These are phyloP conservation scores for Cordilura impudica DNA, from an alignment of 2,888 invertebrate genomes.

Conservation along the genomic window DNA sequence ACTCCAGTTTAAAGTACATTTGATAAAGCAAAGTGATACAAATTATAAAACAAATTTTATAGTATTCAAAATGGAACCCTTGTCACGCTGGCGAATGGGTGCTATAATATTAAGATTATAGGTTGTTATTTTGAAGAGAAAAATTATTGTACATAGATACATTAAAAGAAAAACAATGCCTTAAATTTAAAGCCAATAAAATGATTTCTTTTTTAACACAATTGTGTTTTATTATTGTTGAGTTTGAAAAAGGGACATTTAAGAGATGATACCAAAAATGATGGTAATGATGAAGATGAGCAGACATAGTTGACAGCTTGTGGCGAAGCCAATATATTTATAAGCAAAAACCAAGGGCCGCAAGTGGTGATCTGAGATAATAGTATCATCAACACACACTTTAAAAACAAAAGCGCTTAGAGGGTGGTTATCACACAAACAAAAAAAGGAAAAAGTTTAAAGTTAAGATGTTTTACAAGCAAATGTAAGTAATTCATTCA, in stretches of 20 bases:
- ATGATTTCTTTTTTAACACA: slow-evolving; percentile 69
- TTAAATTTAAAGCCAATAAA: slow-evolving; percentile 76
- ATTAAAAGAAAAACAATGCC: slow-evolving; percentile 58
- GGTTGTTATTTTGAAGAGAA: slow-evolving; percentile 64
- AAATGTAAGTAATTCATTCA: slow-evolving; percentile 38
- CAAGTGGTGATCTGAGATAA: slow-evolving; percentile 73
- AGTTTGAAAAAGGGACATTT: slow-evolving; percentile 33
- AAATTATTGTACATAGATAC: slow-evolving; percentile 8
- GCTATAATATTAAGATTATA: slow-evolving; percentile 71
- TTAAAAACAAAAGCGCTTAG: slow-evolving; percentile 33
- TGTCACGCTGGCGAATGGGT: neutral
- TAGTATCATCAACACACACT: slow-evolving; percentile 75
- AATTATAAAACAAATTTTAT: slow-evolving; percentile 20
- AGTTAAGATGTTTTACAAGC: slow-evolving; percentile 58
- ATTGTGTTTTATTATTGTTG: slow-evolving; percentile 28
- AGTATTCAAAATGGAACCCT: neutral
- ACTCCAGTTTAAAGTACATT: neutral
- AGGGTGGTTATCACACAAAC: slow-evolving; percentile 37
- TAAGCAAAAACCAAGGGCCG: slow-evolving; percentile 62
- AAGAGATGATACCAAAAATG: slow-evolving; percentile 32
- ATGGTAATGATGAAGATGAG: slow-evolving; percentile 37
- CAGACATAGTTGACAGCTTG: slow-evolving; percentile 65
- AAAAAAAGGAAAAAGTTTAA: slow-evolving; percentile 53
- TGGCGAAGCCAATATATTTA: slow-evolving; percentile 49
- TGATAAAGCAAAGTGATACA: neutral